Evolutionary conservation across 2,888 invertebrate species (phyloP).

Genomic region (Parnassius smintheus): DNA sequence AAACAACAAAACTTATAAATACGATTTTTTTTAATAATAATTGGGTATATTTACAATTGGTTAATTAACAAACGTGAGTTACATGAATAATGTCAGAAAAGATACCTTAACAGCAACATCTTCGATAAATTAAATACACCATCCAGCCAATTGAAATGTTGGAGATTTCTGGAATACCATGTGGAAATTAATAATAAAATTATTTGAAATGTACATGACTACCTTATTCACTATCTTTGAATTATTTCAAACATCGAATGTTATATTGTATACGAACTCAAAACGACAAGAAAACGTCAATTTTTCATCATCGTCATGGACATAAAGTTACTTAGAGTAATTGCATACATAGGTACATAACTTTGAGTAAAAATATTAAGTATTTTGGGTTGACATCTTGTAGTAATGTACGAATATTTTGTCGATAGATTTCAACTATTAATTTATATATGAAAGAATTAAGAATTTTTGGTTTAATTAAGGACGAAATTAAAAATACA

Average conservation of each 20-base stretch:
- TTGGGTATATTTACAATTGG: constrained; percentile 80
- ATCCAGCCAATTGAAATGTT: constrained; percentile 48
- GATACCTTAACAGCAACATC: constrained; percentile 51
- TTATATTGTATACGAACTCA: background rate
- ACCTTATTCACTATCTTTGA: constrained; percentile 34
- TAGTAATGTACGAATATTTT: too few species aligned
- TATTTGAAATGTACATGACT: constrained; percentile 54
- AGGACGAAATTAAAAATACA: too few species aligned
- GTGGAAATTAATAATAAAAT: constrained; percentile 39
- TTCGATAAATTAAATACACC: constrained; percentile 45
- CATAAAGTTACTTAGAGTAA: too few species aligned
- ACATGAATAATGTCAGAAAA: constrained; percentile 69
- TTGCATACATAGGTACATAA: too few species aligned
- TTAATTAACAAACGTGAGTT: constrained; percentile 79
- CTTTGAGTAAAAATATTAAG: too few species aligned
- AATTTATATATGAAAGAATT: too few species aligned
- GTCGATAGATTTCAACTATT: too few species aligned
- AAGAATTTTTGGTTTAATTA: too few species aligned
- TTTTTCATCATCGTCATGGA: background rate
- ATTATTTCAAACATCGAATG: constrained; percentile 8
- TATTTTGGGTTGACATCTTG: too few species aligned
- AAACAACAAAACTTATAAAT: constrained; percentile 8
- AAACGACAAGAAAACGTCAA: background rate
- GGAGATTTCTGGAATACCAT: constrained; percentile 51
- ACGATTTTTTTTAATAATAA: constrained; percentile 66